A percentile compares a stretch with the other conserved stretches of the same genome.
Evolutionary conservation across 2,113 vertebrate genomes (phyloP).

Genomic region (Daubentonia madagascariensis): DNA sequence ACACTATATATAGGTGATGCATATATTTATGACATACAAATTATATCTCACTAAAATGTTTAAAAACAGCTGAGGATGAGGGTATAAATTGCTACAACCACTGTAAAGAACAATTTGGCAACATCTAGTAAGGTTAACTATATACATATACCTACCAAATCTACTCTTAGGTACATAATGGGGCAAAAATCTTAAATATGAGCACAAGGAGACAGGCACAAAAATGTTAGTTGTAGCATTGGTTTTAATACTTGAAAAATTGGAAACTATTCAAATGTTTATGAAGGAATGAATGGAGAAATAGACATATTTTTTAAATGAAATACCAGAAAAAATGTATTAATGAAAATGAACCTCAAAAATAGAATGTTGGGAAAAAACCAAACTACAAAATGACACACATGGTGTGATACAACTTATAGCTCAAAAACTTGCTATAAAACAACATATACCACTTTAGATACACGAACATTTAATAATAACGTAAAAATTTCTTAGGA

Average conservation of each 20-base stretch:
- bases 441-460: not conserved
- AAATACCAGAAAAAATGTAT: not conserved
- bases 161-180: not conserved
- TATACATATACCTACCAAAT: not conserved
- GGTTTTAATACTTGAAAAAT: not conserved
- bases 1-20: not conserved
- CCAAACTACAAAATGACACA: not conserved
- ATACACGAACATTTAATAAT: not conserved
- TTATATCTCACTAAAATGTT: not conserved
- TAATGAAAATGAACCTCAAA: constrained; percentile 7
- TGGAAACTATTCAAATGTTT: constrained; percentile 4
- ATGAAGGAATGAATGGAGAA: not conserved
- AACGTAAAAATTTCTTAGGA: not conserved
- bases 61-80: not conserved
- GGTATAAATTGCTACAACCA: not conserved
- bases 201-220: not conserved
- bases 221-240: not conserved
- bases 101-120: constrained; percentile 1
- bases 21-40: not conserved
- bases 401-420: not conserved
- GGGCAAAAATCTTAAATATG: not conserved
- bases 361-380: not conserved
- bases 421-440: not conserved
- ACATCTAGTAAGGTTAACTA: not conserved
- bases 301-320: not conserved